Evolutionary conservation across 2,113 vertebrate species (phyloP), one percentile per base, ranked within the genome.

Genomic region (Aplodontia rufa): DNA sequence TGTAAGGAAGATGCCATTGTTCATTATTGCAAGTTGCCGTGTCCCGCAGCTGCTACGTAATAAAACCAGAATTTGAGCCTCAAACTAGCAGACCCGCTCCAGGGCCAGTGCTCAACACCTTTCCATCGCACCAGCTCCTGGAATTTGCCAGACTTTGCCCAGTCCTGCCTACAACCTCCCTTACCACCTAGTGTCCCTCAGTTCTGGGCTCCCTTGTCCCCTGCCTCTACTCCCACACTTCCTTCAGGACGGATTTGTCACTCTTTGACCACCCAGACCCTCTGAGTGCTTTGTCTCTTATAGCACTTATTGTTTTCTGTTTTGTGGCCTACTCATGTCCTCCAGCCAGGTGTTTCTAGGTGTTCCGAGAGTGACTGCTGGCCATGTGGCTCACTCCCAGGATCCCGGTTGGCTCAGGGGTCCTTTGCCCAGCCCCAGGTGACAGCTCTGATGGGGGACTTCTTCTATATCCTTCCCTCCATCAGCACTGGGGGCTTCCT

Each of bases 401-500:
- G 24, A 24, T 51, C 30, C 49, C 6, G 12, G 6, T 5, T 45
- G n/a, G 32, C 82, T 20, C 58, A 42, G n/a, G 17, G 20, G n/a
- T 4, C 8, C 45, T 35, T 37, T 64, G 55, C 19, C 30, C 32
- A 35, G 60, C 30, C 37, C 40, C 30, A 69, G 49, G 62, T 5
- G 37, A 35, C 37, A 5, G 30, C 81, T 20, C 26, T 40, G 24
- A n/a, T 55, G 24, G 74, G 37, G 4, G 60, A 22, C n/a, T n/a
- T n/a, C n/a, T n/a, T n/a, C n/a, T n/a, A n/a, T n/a, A n/a, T n/a
- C n/a, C n/a, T n/a, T n/a, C n/a, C n/a, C n/a, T n/a, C n/a, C n/a
- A n/a, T n/a, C n/a, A n/a, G n/a, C n/a, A n/a, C n/a, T n/a, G 11
- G 35, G 0, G 11, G 17, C 69, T 32, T 19, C 1, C 26, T 17